Conservation (phyloP, 2,797 vertebrate genomes). For the Kryptolebias ocellatus region DNA sequence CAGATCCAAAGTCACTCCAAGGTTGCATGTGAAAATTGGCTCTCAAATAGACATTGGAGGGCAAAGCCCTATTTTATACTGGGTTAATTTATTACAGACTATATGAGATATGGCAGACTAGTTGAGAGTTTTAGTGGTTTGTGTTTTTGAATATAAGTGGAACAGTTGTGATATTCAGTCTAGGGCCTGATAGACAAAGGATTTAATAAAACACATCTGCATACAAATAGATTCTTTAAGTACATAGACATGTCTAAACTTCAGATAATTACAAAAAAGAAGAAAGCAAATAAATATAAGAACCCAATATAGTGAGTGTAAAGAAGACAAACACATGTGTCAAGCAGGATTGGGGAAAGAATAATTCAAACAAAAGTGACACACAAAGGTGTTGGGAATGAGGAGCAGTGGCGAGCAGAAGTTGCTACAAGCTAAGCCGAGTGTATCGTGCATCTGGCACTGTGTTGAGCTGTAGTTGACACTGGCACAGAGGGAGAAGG, state of each 20-base stretch:
- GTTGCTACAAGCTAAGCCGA: conserved; percentile 46
- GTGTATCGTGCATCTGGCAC: conserved; percentile 49
- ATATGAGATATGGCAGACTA: conserved; percentile 26
- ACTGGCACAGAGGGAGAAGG: conserved; percentile 47
- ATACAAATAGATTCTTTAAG: too few relatives aligned
- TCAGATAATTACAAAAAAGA: neutral
- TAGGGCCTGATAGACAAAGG: conserved; percentile 7
- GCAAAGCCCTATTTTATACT: conserved; percentile 24
- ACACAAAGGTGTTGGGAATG: conserved; percentile 4
- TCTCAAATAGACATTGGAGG: conserved; percentile 49
- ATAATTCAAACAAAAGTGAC: neutral
- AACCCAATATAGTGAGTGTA: neutral
- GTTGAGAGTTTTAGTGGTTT: conserved; percentile 4
- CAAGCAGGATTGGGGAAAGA: neutral
- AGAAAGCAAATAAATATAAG: neutral
- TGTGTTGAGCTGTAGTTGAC: conserved; percentile 59
- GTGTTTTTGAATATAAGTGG: conserved; percentile 44
- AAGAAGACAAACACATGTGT: neutral
- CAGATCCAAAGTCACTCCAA: conserved; percentile 70
- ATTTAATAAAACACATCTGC: neutral
- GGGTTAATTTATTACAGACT: conserved; percentile 51
- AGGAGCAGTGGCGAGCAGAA: conserved; percentile 13
- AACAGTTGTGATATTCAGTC: conserved; percentile 5
- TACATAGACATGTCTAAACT: neutral
- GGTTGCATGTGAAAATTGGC: conserved; percentile 64